Evolutionary conservation across 2,113 vertebrate genomes (phyloP).

Genomic region (Cyphomyrus discorhynchus): DNA sequence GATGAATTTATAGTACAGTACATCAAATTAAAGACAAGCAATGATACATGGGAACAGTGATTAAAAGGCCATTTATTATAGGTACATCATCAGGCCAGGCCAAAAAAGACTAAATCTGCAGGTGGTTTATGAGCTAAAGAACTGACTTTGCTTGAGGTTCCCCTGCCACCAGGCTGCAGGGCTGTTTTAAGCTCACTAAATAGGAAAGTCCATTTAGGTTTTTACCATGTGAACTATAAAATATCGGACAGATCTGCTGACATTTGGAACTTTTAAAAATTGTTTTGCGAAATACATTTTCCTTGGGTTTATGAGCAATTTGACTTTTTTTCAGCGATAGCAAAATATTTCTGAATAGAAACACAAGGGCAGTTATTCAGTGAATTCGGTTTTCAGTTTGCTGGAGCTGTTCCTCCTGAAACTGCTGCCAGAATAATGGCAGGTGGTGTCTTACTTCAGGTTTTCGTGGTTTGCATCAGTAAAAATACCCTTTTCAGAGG

Average conservation of each 20-base stretch:
- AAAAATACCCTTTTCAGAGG: background rate
- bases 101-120: background rate
- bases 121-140: background rate
- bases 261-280: background rate
- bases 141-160: background rate
- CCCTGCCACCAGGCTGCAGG: background rate
- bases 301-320: background rate
- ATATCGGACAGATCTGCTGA: background rate
- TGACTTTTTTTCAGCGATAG: background rate
- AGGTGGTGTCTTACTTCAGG: background rate
- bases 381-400: background rate
- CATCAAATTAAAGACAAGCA: background rate
- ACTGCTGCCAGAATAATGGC: background rate
- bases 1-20: background rate
- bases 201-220: background rate
- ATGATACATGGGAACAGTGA: background rate
- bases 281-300: background rate
- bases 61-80: background rate
- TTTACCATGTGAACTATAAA: background rate
- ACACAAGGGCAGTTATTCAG: background rate
- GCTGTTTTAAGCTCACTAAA: background rate
- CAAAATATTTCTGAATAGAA: background rate
- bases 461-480: background rate
- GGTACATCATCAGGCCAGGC: background rate
- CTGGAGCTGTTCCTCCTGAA: background rate